Base-by-base conservation (phyloP, 2,113 vertebrate species). In the Zosterops hypoxanthus region DNA sequence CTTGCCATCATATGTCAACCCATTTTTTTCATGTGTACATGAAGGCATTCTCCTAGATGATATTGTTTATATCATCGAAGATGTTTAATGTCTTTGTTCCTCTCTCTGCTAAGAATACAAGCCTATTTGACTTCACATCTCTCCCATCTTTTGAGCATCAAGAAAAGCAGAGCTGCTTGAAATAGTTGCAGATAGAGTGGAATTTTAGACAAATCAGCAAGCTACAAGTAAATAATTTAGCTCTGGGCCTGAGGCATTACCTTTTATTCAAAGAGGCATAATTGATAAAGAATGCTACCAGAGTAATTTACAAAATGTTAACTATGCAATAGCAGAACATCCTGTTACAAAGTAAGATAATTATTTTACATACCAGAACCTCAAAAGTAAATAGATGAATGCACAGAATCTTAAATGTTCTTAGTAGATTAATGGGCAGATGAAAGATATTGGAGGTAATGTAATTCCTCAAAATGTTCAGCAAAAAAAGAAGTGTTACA, bases 271-370 rank as follows among this genome's bases (percentile, higher is more conserved):
- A 78, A 91, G 65, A 91, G 41, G 59, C 26, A 8, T 94, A 97
- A 97, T 94, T 97, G 96, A 97, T 90, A 95, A 77, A 93, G 63
- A 95, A 49, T 73, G 28, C 57, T 57, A 86, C 73, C 8, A 15
- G 49, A 94, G 44, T 96, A 75, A 97, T 97, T 97, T 85, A 96
- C 88, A 93, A 98, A 96, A 92, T 88, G 94, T 82, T 95, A 94
- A 95, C 71, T 90, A 60, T 70, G 69, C 50, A 94, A 95, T 47
- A 94, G 39, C 57, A 36, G 57, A 96, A 95, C 95, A 92, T 87
- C 75, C 92, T 92, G 84, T 92, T 97, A 85, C 71, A 97, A 94
- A 95, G 34, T 87, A 94, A 69, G 77, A 90, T 92, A 86, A 96
- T 96, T 97, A 95, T 96, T 96, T 98, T 92, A 96, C 86, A 88